Percentiles rank a stretch among this genome's conserved stretches.
Conservation (phyloP, 2,113 vertebrate species). For the Numida meleagris region DNA sequence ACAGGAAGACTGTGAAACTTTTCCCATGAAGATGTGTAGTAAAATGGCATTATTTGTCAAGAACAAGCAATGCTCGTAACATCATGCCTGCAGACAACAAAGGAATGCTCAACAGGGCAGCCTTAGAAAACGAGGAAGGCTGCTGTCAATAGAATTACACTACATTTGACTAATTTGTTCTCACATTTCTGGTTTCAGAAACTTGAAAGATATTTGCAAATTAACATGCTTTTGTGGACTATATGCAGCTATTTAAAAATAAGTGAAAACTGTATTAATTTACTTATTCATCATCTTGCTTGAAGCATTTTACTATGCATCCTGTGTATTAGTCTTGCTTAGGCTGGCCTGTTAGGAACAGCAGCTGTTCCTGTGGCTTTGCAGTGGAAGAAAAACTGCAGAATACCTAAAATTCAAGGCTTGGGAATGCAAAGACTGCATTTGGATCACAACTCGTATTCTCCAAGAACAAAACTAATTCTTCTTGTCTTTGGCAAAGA, state of each 20-base stretch:
- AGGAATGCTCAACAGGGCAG: background rate
- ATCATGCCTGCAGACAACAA: background rate
- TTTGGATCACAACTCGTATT: constrained; percentile 15
- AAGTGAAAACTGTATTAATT: background rate
- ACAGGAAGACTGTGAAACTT: constrained; percentile 10
- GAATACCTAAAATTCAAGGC: constrained; percentile 12
- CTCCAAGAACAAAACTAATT: constrained; percentile 11
- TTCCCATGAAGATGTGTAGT: constrained; percentile 16
- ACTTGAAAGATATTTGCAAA: constrained; percentile 32
- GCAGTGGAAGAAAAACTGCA: background rate
- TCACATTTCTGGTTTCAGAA: constrained; percentile 37
- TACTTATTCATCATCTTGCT: constrained; percentile 15
- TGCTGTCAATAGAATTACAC: background rate
- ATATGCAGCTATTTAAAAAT: background rate
- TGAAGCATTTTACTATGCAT: background rate
- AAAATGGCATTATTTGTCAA: constrained; percentile 24
- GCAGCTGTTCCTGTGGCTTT: background rate
- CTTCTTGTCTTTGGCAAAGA: background rate
- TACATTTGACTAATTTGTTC: constrained; percentile 27
- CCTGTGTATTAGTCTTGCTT: background rate
- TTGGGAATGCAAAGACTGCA: constrained; percentile 29
- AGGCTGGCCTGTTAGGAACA: background rate
- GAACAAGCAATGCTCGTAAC: constrained; percentile 8
- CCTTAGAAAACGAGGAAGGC: constrained; percentile 18
- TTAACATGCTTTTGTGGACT: background rate